Conservation (phyloP, 2,113 vertebrate species). For the Phrynosoma platyrhinos region DNA sequence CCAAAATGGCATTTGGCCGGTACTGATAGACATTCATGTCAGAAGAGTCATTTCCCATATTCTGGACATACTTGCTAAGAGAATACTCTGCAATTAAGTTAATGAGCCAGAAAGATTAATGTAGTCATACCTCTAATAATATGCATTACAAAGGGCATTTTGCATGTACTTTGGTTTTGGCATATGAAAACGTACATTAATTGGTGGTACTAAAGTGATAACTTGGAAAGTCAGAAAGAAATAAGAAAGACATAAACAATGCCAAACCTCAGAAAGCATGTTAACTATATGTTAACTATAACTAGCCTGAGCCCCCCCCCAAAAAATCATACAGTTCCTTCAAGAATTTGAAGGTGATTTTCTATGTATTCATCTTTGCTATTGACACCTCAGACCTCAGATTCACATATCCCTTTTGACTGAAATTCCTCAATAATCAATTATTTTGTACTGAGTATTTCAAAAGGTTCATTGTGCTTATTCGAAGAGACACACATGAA, state of each 20-base stretch:
- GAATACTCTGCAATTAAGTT: no score
- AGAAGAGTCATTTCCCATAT: not conserved
- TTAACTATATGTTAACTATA: not conserved
- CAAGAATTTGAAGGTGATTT: conserved; percentile 53
- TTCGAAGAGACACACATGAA: conserved; percentile 10
- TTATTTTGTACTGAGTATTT: not conserved
- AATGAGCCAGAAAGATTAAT: not conserved
- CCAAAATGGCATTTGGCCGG: not conserved
- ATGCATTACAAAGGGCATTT: not conserved
- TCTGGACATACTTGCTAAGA: not conserved
- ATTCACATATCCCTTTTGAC: conserved; percentile 31
- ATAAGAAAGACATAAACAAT: not conserved
- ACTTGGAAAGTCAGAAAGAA: no score
- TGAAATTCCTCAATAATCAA: conserved; percentile 33
- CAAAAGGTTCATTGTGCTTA: conserved; percentile 11
- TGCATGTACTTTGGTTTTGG: not conserved
- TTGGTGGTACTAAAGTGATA: not conserved
- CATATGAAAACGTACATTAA: not conserved
- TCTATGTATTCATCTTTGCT: not conserved
- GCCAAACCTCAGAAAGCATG: not conserved
- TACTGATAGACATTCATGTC: not conserved
- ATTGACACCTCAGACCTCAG: not conserved
- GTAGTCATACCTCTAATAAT: not conserved
- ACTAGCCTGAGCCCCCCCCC: no score
- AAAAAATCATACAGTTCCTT: not conserved